These are phyloP conservation scores for Cassiopea xamachana DNA, from an alignment of 30 jellyfish, hydroid and myxozoan species.

Conservation along the genomic window DNA sequence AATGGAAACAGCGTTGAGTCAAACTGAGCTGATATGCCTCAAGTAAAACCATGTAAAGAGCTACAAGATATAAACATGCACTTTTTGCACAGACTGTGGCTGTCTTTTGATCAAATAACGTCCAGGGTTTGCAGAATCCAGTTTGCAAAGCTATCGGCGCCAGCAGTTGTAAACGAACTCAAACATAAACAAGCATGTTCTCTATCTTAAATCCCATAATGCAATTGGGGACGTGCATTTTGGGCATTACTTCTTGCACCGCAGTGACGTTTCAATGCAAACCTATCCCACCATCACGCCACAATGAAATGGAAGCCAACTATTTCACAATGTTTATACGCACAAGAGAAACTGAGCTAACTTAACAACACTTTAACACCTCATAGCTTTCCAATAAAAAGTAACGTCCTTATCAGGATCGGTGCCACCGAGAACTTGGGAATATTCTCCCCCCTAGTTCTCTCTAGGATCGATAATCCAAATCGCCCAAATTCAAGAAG, in stretches of 20 bases:
- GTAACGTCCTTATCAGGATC: too few relatives aligned
- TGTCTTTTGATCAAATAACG: background rate
- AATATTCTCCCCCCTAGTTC: too few relatives aligned
- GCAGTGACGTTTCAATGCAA: background rate
- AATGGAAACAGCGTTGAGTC: background rate
- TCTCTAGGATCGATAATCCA: too few relatives aligned
- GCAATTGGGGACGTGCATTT: constrained; percentile 25
- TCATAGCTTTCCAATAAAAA: too few relatives aligned
- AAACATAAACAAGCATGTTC: constrained; percentile 50
- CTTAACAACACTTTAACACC: too few relatives aligned
- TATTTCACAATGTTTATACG: background rate
- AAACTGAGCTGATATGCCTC: background rate
- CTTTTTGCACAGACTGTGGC: background rate
- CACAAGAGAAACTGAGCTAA: background rate
- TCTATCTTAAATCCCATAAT: constrained; percentile 27
- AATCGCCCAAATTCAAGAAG: too few relatives aligned
- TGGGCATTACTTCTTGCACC: constrained; percentile 19
- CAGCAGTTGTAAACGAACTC: constrained; percentile 14
- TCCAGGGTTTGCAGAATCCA: background rate
- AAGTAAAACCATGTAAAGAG: background rate
- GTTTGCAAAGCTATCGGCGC: background rate
- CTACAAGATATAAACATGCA: background rate
- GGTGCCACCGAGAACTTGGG: too few relatives aligned
- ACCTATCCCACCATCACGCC: background rate
- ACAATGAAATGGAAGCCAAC: background rate